Evolutionary conservation across 1,140 invertebrate genomes (phyloP).

Genomic region (Drosophila paulistorum): DNA sequence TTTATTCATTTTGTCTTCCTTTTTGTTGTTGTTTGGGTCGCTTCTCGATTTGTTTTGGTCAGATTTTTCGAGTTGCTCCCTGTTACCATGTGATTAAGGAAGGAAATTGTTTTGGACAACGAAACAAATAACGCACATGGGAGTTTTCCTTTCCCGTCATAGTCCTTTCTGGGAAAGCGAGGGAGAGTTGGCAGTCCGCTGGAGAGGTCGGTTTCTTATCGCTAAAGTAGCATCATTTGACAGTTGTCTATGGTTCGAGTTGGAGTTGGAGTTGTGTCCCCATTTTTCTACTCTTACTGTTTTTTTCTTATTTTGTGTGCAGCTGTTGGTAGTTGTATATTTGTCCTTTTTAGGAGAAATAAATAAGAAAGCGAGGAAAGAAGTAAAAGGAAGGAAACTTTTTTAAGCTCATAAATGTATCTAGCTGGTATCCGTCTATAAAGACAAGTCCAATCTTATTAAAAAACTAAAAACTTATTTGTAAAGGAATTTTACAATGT

Average conservation of each 20-base stretch:
- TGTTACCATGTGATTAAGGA: constrained; percentile 80
- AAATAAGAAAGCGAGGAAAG: background rate
- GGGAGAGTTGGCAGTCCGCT: constrained; percentile 36
- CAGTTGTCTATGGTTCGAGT: constrained; percentile 62
- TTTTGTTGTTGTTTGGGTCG: constrained; percentile 39
- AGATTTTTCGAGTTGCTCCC: constrained; percentile 63
- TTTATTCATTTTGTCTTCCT: constrained; percentile 13
- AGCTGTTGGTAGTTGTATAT: background rate
- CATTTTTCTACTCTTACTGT: constrained; percentile 2
- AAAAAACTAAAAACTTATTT: too few species aligned
- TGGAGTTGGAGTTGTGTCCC: constrained; percentile 22
- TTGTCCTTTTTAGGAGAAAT: background rate
- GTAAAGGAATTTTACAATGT: too few species aligned
- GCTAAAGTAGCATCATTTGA: constrained; percentile 75
- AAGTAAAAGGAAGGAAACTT: background rate
- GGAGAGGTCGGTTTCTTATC: constrained; percentile 46
- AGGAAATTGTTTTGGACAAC: constrained; percentile 82
- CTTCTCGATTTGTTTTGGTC: constrained; percentile 64
- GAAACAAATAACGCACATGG: constrained; percentile 67
- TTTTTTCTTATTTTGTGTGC: background rate
- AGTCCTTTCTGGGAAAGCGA: constrained; percentile 16
- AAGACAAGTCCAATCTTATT: too few species aligned
- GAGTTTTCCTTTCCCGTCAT: constrained; percentile 38
- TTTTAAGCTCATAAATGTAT: too few species aligned
- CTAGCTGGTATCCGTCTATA: too few species aligned